Base-by-base conservation (phyloP, 2,888 invertebrate genomes). In the Plagiodera versicolora region DNA sequence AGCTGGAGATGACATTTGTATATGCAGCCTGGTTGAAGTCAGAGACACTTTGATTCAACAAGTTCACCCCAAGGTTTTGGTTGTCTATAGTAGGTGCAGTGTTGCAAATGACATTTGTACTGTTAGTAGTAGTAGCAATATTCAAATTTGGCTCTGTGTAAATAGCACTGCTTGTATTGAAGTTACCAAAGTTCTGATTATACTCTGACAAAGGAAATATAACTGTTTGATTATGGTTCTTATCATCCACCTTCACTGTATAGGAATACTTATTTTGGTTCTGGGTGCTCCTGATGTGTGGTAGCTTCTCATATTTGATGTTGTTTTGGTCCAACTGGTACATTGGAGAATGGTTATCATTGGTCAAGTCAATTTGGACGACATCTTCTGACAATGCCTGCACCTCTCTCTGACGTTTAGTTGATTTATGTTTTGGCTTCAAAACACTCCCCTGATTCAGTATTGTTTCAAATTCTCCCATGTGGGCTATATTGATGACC, bases 291-390 rank as follows among this genome's bases (percentile, higher is more conserved):
- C 71, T 74, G 44, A 72, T 71, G 50, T 70, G 72, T 9, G 72
- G 71, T 19, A 72, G 57, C 52, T 74, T 74, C 46, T 74, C 70
- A 24, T 66, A 70, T 45, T 72, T 73, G 10, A 48, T 16, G 46
- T 24, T 39, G 28, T 55, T 61, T 17, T 64, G 60, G 18, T 67
- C 68, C 6, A 68, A 56, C 28, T 68, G 69, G 50, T 68, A 71
- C 18, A 56, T 62, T 11, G 63, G 56, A 9, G 59, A 55, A 14
- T 39, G 39, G 14, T 73, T 70, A 14, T 63, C 58, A 30, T 72
- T 70, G 9, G 76, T 75, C 54, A 77, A 64, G 67, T 78, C 79
- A 39, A 77, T 77, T 65, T 77, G 76, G 17, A 77, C 72, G 10
- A 77, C 63, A 52, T 63, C 66, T 5, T 72, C 69, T 8, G 69